These are phyloP conservation scores for Dioctria linearis DNA, from an alignment of 2,888 invertebrate genomes.

Conservation along the genomic window DNA sequence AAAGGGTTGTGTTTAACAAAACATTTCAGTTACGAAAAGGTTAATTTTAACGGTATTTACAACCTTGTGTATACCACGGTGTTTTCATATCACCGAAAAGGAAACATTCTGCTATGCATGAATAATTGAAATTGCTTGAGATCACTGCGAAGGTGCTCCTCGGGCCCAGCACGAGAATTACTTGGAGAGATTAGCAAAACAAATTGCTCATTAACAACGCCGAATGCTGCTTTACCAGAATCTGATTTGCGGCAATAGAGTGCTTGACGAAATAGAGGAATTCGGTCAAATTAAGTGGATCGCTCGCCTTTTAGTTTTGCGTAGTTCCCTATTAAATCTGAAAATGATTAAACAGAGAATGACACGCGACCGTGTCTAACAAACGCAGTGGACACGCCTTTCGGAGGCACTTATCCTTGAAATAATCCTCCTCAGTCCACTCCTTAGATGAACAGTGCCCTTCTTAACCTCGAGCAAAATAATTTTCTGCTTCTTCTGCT, in stretches of 20 bases:
- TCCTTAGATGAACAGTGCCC: background rate
- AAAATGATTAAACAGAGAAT: too few relatives aligned
- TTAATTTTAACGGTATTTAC: constrained; percentile 26
- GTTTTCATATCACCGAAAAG: constrained; percentile 5
- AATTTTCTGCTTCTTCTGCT: background rate
- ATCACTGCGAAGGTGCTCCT: background rate
- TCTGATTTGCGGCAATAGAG: constrained; percentile 12
- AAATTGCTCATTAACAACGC: constrained; percentile 26
- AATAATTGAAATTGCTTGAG: constrained; percentile 24
- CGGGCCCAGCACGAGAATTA: background rate
- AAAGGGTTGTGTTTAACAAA: constrained; percentile 22
- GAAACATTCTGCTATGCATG: constrained; percentile 1
- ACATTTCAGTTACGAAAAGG: constrained; percentile 27
- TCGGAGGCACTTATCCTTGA: too few relatives aligned
- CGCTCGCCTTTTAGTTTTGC: too few relatives aligned
- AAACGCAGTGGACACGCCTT: too few relatives aligned
- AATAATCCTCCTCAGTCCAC: too few relatives aligned
- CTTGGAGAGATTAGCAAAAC: constrained; percentile 17
- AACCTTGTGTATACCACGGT: background rate
- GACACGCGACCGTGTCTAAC: too few relatives aligned
- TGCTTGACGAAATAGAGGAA: background rate
- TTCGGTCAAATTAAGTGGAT: background rate
- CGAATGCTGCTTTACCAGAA: background rate
- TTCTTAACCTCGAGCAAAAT: background rate
- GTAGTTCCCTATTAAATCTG: too few relatives aligned